Conservation (phyloP, 2,113 vertebrate genomes). For the Heterocephalus glaber region DNA sequence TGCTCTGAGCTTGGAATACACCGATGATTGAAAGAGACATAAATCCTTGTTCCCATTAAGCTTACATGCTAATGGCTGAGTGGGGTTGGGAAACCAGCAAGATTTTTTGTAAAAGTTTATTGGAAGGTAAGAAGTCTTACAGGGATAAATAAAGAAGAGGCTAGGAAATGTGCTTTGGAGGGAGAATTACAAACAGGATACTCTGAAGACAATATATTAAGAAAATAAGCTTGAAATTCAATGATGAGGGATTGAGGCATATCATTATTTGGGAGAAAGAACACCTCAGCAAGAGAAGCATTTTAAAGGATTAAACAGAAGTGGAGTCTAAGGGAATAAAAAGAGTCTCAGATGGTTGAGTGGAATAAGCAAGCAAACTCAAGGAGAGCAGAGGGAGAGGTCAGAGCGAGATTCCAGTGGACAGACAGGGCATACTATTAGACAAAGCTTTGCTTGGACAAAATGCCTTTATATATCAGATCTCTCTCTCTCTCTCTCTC, state of each 20-base stretch:
- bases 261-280: neutral
- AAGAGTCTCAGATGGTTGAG: neutral
- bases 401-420: neutral
- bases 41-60: neutral
- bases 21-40: neutral
- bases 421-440: fast-evolving
- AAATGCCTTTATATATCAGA: too few relatives aligned
- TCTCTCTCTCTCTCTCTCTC: too few relatives aligned
- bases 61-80: neutral
- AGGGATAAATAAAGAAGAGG: neutral
- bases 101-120: neutral
- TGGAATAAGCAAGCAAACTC: neutral
- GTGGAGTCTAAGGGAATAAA: neutral
- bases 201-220: neutral
- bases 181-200: neutral
- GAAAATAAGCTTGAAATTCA: neutral
- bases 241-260: neutral
- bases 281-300: neutral
- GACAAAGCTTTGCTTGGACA: neutral
- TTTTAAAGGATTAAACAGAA: neutral
- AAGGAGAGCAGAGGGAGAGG: fast-evolving
- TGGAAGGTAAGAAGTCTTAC: neutral
- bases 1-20: neutral
- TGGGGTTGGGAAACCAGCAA: neutral
- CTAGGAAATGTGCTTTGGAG: neutral